Evolutionary conservation across 92 coral and sea anemone species (phyloP), one percentile per base, ranked within the genome.

Genomic region (Epizoanthus ramosus): DNA sequence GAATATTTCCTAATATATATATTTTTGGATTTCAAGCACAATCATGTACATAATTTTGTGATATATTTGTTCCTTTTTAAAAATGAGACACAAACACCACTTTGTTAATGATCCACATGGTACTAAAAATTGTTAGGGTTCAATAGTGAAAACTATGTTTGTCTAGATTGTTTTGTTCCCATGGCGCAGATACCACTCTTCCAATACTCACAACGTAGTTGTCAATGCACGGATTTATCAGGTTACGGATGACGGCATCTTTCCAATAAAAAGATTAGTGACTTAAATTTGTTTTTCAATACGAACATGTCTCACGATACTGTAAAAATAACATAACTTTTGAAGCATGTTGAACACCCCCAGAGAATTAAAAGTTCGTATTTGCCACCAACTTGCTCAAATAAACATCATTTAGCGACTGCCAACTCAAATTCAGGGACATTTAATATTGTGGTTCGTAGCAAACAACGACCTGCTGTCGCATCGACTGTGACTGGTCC

Each of bases 391-490:
- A 22, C 22, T 28, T 21, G 6, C 33, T 63, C 33, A 23, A 63
- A 23, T 21, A 22, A 22, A 21, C 22, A 21, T 1, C 24, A 2
- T 63, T 63, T 63, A 18, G 23, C 68, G 31, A 28, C 31, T 47
- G 10, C 53, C 53, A 47, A 8, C 53, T 47, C 13, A 66, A 65
- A 9, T 31, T 28, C 14, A 37, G 33, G 35, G 69, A 22, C 71
- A 39, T 21, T 28, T 28, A 28, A 28, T 37, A 39, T 18, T 77
- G 61, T 77, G 70, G 82, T 60, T 47, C 1, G 54, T 8, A 47
- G 41, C 41, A 61, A 60, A 57, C 18, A 21, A 41, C 66, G 45
- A 77, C 71, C 82, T 61, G 82, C 71, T 15, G 23, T 19, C 58
- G 6, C 6, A n/a, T n/a, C 19, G 23, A 47, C 14, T 8, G 50